phyloP scores from a whole-genome alignment of 2,888 invertebrate genomes.

The Dromius quadrimaculatus region DNA sequence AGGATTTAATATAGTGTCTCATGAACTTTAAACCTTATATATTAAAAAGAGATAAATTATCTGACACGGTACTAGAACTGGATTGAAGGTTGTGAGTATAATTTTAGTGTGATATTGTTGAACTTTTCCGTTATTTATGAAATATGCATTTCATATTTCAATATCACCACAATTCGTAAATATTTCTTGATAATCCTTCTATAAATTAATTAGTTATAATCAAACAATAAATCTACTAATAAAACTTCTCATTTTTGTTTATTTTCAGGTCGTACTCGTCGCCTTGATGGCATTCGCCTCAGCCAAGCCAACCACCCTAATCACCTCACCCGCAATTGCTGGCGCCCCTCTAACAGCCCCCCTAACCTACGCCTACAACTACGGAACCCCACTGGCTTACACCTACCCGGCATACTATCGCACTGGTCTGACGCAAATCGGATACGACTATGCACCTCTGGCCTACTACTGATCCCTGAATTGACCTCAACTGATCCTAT shows the following conservation, averaged over 20 bases:
- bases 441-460: slow-evolving; percentile 49
- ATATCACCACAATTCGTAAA: no score
- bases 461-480: slow-evolving; percentile 41
- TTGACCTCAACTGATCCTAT: slow-evolving; percentile 6
- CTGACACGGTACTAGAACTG: no score
- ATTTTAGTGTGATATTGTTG: no score
- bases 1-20: no score
- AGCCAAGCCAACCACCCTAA: slow-evolving; percentile 47
- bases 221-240: no score
- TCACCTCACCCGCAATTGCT: slow-evolving; percentile 48
- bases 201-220: no score
- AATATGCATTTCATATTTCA: no score
- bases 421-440: slow-evolving; percentile 31
- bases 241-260: background rate
- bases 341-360: slow-evolving; percentile 48
- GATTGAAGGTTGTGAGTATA: no score
- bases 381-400: slow-evolving; percentile 40
- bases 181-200: no score
- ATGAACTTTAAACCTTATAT: no score
- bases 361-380: slow-evolving; percentile 50
- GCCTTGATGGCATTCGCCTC: slow-evolving; percentile 48
- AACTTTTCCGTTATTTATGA: no score
- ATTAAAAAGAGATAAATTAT: no score
- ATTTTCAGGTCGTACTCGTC: slow-evolving; percentile 48
- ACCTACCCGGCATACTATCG: slow-evolving; percentile 42